Base-by-base conservation (phyloP, 2,113 vertebrate genomes). In the Pteruthius melanotis region DNA sequence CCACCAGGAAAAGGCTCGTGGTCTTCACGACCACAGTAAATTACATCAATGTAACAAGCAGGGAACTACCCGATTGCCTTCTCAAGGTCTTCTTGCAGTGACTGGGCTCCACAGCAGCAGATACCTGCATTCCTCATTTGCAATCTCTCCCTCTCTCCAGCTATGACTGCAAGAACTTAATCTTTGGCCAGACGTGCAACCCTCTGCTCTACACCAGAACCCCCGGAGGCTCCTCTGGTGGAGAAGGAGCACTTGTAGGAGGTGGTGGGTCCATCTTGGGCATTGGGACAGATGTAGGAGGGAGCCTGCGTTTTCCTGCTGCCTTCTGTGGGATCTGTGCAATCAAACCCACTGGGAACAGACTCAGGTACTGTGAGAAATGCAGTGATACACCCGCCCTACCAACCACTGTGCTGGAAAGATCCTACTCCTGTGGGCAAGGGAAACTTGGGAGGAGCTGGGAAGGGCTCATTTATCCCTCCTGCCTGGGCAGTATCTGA, bases 281-380 rank as follows among this genome's bases (percentile, higher is more conserved):
- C 89, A 72, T 98, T 77, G 98, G 98, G 39, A 98, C 97, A 0
- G 98, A 98, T 83, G 68, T 98, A 21, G 98, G 96, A 88, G 98
- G 98, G 68, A 98, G 98, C 60, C 96, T 98, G 15, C 98, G 98
- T 70, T 97, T 98, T 17, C 98, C 98, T 4, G 97, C 98, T 63
- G 91, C 97, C 47, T 98, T 98, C 95, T 98, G 98, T 83, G 98
- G 98, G 79, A 81, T 98, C 95, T 98, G 98, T 39, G 94, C 98
- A 3, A 89, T 98, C 88, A 98, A 98, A 95, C 95, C 98, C 61
- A 98, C 98, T 0, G 94, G 90, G 20, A 96, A 97, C 68, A 97
- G 98, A 40, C 87, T 98, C 95, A 98, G 98, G 98, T 98, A 97
- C 47, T 42, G 49, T 13, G 11, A 47, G 75, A 40, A 70, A 31